Evolutionary conservation across 2,113 vertebrate species (phyloP).

Genomic region (Numida meleagris): DNA sequence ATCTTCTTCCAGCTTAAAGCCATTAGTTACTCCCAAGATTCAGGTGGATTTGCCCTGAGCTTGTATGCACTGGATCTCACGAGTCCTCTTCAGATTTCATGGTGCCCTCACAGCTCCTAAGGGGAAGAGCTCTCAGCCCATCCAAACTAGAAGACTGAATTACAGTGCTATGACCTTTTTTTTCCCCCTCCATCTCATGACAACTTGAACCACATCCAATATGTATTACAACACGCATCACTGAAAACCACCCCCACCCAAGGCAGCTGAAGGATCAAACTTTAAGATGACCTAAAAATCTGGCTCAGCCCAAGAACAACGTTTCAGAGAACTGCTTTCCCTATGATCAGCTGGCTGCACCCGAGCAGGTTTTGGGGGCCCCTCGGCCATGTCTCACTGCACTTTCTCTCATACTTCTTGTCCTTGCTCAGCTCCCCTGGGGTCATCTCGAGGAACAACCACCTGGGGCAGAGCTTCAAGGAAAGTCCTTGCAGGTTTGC

Average conservation of each 20-base stretch:
- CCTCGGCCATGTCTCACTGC: not conserved
- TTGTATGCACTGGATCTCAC: not conserved
- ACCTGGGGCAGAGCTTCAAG: not conserved
- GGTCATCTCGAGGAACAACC: not conserved
- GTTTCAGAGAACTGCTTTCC: not conserved
- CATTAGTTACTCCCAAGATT: not conserved
- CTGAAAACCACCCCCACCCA: not conserved
- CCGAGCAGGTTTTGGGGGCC: not conserved
- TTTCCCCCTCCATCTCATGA: not conserved
- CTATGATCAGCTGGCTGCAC: not conserved
- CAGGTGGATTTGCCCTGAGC: not conserved
- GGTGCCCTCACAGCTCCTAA: not conserved
- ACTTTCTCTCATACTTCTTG: not conserved
- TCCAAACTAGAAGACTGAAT: not conserved
- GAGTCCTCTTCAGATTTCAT: fast-evolving
- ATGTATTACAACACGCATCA: not conserved
- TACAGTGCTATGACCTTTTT: not conserved
- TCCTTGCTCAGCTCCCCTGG: not conserved
- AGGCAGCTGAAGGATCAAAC: not conserved
- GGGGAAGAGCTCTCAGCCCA: not conserved
- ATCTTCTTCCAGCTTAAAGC: no score
- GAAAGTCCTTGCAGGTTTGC: not conserved
- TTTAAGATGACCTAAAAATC: not conserved
- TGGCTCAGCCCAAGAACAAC: not conserved
- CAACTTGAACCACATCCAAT: not conserved